Evolutionary conservation across 1,140 invertebrate species (phyloP), one percentile per base, ranked within the genome.

Genomic region (Drosophila parvula): DNA sequence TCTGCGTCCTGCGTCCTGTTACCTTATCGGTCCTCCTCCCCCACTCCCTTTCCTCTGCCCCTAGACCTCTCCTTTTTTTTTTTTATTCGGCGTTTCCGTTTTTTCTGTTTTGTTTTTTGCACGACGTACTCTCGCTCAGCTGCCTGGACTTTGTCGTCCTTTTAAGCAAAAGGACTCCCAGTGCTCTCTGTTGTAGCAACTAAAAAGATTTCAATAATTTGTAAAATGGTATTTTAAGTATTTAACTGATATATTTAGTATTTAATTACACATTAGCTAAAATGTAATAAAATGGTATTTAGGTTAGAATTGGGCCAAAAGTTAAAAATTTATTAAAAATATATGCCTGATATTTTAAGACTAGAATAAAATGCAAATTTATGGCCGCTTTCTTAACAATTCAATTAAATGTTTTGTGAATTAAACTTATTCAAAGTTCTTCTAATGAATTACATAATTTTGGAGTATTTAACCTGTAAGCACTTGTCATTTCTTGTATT

Each of bases 71-170:
- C 28, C 30, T 57, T 18, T 51, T 48, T 45, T 41, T 50, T 34
- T 38, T 47, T 34, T 11, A 68, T 47, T 58, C 22, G 34, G 10
- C 38, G 32, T 40, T 30, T 58, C 57, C 45, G 57, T 51, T 60
- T 22, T 78, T 65, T 82, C 18, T 55, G 51, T 73, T 85, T 85
- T 85, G 79, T 85, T 88, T 88, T 85, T 85, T 62, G 82, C 82
- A 88, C 82, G 82, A 79, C 44, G 62, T 62, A 51, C 44, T 44
- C 40, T 44, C 12, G 16, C 40, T 16, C 30, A 48, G 47, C 51
- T 48, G 38, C 38, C 65, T 28, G 36, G 68, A 57, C 67, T 70
- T 56, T 27, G 14, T 36, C 47, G 11, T 55, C 22, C n/a, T 10
- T 18, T 50, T 12, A 22, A 27, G 28, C 22, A 32, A 38, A 22